Conservation (phyloP, 2,888 invertebrate species). For the Stratiomys singularior region DNA sequence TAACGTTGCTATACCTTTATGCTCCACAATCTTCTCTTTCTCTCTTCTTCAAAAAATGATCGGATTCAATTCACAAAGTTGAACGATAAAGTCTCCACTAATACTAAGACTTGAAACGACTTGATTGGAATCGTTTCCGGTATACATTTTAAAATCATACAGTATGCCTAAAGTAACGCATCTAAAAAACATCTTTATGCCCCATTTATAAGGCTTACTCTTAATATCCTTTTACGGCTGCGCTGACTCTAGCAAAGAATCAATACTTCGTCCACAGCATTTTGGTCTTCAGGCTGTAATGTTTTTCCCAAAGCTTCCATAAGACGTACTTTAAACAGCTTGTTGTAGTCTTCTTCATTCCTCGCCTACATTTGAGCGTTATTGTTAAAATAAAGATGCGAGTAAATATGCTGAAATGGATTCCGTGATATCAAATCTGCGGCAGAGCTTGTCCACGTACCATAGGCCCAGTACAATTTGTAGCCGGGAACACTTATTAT, state of each 20-base stretch:
- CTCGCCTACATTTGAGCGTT: slow-evolving; percentile 1
- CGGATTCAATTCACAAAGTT: neutral
- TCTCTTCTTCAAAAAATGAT: neutral
- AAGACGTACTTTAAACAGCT: neutral
- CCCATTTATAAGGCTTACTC: slow-evolving; percentile 6
- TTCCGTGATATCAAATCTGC: neutral
- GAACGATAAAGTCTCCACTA: no score
- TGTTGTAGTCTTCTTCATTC: neutral
- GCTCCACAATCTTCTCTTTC: no score
- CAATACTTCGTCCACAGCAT: neutral
- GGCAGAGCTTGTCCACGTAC: neutral
- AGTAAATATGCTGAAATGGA: neutral
- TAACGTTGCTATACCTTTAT: neutral
- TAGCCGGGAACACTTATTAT: neutral
- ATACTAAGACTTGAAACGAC: no score
- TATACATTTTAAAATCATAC: neutral
- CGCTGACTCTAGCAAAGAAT: neutral
- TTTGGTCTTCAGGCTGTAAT: neutral
- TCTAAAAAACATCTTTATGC: neutral
- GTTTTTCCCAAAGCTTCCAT: neutral
- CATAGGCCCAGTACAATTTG: neutral
- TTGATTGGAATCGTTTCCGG: neutral
- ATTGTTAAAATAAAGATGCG: neutral
- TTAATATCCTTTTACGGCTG: neutral
- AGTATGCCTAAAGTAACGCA: neutral